Evolutionary conservation across 2,888 invertebrate genomes (phyloP), one percentile per base, ranked within the genome.

Genomic region (Podabrus alpinus): DNA sequence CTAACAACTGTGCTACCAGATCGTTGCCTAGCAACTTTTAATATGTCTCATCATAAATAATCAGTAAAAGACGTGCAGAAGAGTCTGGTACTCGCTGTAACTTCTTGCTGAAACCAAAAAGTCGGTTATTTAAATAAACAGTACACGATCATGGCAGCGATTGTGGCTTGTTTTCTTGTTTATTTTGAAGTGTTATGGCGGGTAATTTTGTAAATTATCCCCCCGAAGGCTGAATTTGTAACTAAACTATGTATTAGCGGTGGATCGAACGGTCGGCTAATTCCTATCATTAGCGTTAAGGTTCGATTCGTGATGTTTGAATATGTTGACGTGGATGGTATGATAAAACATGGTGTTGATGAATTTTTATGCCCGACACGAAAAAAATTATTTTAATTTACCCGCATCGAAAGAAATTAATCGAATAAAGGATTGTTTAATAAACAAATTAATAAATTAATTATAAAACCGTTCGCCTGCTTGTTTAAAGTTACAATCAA

Each of bases 161-260:
- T 86, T 85, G 85, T 84, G 81, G 83, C 84, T 85, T 83, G 84
- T 86, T 86, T 87, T 86, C 86, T 87, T 87, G 87, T 87, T 87
- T 87, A 87, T 87, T 87, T 87, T 87, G 86, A 86, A 86, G 86
- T 87, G 86, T 87, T 87, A 86, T 86, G 86, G 86, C 84, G 87
- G 86, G 87, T 87, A 87, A 88, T 88, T 88, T 87, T 83, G 87
- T 87, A 88, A 90, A 90, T 90, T 90, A 89, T 88, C 88, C 87
- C 89, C 90, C 89, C 87, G 86, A 86, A 88, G 90, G 89, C 88
- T 88, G 89, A 89, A 90, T 90, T 90, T 90, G 89, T 89, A 90
- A 89, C 89, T 90, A 90, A 90, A 90, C 90, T 90, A 90, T 88
- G 89, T 89, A 90, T 90, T 90, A 90, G 89, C 89, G 89, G 89